Evolutionary conservation across 2,113 vertebrate species (phyloP).

Genomic region (Dromiciops gliroides): DNA sequence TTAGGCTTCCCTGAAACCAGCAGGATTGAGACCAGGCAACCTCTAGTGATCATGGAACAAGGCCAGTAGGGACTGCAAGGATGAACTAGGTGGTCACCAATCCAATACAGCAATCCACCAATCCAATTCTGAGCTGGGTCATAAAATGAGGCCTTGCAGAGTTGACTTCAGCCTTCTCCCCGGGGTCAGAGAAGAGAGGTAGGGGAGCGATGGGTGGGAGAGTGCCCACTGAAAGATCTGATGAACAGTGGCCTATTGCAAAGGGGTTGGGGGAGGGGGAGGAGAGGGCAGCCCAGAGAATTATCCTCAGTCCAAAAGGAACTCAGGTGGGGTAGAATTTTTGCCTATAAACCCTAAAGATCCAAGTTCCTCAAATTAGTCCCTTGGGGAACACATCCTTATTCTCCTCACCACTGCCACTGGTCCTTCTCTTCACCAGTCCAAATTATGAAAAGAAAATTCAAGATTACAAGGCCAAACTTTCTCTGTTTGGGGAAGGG

Average conservation of each 20-base stretch:
- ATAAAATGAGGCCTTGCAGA: neutral
- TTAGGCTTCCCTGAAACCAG: neutral
- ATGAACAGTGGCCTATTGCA: neutral
- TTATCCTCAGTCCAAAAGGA: neutral
- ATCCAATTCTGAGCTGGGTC: neutral
- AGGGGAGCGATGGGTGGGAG: neutral
- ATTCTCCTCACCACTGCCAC: neutral
- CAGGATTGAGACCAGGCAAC: neutral
- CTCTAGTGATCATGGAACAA: neutral
- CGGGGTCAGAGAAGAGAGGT: neutral
- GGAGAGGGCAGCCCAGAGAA: neutral
- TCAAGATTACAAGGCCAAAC: slow-evolving; percentile 30
- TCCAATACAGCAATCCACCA: too few relatives aligned
- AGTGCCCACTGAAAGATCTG: slow-evolving; percentile 18
- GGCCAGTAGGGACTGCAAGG: neutral
- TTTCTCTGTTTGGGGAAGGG: neutral
- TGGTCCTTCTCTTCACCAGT: neutral
- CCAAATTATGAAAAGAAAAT: slow-evolving; percentile 56
- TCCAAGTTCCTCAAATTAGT: neutral
- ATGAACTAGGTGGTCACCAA: neutral
- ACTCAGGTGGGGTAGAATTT: neutral
- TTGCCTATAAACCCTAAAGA: slow-evolving; percentile 4
- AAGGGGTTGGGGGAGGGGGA: neutral
- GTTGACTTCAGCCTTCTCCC: neutral
- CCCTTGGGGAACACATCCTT: neutral